These are phyloP conservation scores for Toxotes lorentzi DNA, from an alignment of 2,797 vertebrate species.

Conservation along the genomic window DNA sequence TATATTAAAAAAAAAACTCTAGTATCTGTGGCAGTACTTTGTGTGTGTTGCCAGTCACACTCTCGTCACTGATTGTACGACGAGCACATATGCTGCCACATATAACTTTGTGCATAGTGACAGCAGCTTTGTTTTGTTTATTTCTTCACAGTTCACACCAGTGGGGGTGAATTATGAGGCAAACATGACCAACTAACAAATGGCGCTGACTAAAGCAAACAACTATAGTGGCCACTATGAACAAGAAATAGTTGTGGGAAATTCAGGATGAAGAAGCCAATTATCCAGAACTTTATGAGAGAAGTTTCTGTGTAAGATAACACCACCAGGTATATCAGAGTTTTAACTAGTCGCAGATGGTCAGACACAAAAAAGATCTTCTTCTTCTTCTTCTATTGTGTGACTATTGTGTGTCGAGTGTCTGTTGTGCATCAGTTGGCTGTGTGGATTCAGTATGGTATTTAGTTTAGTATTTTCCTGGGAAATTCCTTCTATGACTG, in stretches of 20 bases:
- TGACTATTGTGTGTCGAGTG: too few species aligned
- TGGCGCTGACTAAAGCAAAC: conserved; percentile 17
- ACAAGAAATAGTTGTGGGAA: conserved; percentile 20
- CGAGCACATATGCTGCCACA: conserved; percentile 29
- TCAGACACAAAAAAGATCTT: background rate
- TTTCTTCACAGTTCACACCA: conserved; percentile 49
- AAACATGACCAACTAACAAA: conserved; percentile 30
- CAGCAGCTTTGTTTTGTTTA: conserved; percentile 58
- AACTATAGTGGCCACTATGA: conserved; percentile 27
- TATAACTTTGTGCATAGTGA: conserved; percentile 27
- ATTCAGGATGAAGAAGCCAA: conserved; percentile 9
- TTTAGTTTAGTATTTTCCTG: too few species aligned
- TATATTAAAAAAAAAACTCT: background rate
- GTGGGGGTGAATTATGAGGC: conserved; percentile 29
- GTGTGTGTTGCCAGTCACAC: conserved; percentile 33
- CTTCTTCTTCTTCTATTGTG: too few species aligned
- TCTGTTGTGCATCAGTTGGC: background rate
- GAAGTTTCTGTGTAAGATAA: conserved; percentile 12
- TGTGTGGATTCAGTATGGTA: too few species aligned
- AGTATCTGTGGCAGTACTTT: background rate
- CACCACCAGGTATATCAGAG: background rate
- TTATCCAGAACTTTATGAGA: background rate
- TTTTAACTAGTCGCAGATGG: background rate
- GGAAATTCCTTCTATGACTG: too few species aligned
- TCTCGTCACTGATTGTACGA: background rate